Evolutionary conservation across 1,140 invertebrate species (phyloP).

Genomic region (Neotoxoptera formosana): DNA sequence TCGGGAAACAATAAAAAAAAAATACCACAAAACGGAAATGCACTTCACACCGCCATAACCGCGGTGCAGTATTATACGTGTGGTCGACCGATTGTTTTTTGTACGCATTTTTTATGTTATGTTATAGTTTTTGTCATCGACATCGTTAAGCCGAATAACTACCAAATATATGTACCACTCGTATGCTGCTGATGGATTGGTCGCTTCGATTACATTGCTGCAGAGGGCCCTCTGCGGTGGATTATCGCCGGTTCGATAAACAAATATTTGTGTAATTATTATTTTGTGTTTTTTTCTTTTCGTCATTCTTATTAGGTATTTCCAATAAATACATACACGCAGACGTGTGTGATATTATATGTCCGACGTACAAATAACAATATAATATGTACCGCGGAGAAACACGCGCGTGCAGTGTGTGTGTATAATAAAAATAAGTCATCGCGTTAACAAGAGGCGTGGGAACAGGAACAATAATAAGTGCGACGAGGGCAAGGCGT

Average conservation of each 20-base stretch:
- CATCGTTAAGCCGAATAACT: slow-evolving; percentile 19
- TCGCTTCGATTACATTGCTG: too few relatives aligned
- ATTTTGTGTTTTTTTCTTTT: background rate
- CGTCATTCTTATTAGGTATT: background rate
- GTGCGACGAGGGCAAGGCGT: too few relatives aligned
- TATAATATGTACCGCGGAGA: background rate
- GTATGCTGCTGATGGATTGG: background rate
- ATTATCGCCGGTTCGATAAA: slow-evolving; percentile 27
- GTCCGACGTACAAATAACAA: background rate
- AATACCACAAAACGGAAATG: slow-evolving; percentile 49
- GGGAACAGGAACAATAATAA: background rate
- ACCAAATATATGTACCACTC: too few relatives aligned
- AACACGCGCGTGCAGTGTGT: background rate
- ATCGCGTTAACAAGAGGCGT: background rate
- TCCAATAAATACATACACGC: background rate
- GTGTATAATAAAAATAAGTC: background rate
- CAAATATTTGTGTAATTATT: slow-evolving; percentile 14
- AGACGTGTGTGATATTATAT: background rate
- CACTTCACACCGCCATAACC: background rate
- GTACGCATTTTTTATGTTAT: background rate
- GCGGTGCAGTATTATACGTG: background rate
- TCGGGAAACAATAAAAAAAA: background rate
- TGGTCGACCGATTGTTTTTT: slow-evolving; percentile 8
- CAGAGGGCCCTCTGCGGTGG: background rate
- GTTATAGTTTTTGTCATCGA: background rate